Conservation (phyloP, 2,113 vertebrate species). For the Percopsis transmontana region DNA sequence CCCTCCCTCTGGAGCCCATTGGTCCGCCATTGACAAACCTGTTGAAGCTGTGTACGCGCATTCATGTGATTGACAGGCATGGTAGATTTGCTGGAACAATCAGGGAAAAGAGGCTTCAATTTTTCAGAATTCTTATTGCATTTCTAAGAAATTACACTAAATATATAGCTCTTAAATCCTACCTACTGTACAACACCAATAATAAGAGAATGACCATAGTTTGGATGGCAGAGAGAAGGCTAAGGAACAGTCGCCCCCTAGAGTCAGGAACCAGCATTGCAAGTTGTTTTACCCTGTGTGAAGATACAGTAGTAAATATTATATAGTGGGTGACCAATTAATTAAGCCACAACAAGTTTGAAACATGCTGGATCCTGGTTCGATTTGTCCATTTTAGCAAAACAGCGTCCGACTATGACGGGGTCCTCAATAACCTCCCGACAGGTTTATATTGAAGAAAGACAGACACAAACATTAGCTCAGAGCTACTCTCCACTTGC, state of each 20-base stretch:
- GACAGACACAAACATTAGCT: conserved; percentile 72
- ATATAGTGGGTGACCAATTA: background rate
- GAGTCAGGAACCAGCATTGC: conserved; percentile 1
- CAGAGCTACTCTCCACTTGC: conserved; percentile 56
- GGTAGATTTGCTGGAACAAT: no score
- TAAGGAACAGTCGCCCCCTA: conserved; percentile 34
- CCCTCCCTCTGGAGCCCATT: no score
- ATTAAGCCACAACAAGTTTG: background rate
- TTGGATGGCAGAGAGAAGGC: background rate
- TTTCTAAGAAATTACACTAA: no score
- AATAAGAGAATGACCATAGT: background rate
- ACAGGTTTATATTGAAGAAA: conserved; percentile 66
- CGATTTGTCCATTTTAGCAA: conserved; percentile 33
- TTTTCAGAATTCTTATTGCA: no score
- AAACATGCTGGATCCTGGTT: conserved; percentile 9
- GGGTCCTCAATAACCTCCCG: conserved; percentile 50
- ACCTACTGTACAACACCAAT: no score
- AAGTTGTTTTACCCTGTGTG: background rate
- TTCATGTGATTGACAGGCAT: no score
- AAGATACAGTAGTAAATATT: background rate
- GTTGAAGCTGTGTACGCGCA: no score
- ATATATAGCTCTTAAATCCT: no score
- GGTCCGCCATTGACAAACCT: no score
- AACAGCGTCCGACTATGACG: conserved; percentile 49
- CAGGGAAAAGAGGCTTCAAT: no score